These are phyloP conservation scores for Seriola aureovittata DNA, from an alignment of 2,113 vertebrate species.

Conservation along the genomic window DNA sequence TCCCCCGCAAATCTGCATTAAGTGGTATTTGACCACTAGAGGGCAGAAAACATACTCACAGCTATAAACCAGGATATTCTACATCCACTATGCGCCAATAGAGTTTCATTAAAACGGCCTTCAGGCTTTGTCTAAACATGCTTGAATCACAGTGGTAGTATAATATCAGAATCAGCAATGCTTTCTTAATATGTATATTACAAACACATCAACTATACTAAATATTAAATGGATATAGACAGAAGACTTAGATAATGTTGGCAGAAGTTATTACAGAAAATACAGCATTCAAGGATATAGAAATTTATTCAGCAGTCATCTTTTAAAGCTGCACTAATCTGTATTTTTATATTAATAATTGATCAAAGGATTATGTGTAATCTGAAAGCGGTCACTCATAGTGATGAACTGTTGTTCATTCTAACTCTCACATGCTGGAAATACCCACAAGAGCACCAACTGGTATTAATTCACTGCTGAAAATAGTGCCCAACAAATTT, in stretches of 20 bases:
- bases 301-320: background rate
- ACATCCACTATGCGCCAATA: background rate
- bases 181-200: background rate
- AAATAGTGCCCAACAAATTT: background rate
- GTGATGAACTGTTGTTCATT: background rate
- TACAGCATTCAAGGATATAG: background rate
- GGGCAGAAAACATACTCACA: constrained; percentile 33
- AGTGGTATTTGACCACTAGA: constrained; percentile 67
- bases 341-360: background rate
- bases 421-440: background rate
- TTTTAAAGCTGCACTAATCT: constrained; percentile 7
- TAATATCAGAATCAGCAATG: background rate
- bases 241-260: no score
- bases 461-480: background rate
- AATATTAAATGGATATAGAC: background rate
- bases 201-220: background rate
- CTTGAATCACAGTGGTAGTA: background rate
- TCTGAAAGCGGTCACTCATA: background rate
- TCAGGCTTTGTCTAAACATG: background rate
- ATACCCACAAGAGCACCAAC: background rate
- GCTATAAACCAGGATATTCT: background rate
- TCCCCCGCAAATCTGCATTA: constrained; percentile 43
- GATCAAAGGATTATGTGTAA: background rate
- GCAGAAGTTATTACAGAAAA: no score
- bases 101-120: constrained; percentile 1